Percentiles rank a stretch among this genome's conserved stretches.
phyloP scores from a whole-genome alignment of 2,113 vertebrate genomes.

The Thunnus maccoyii region DNA sequence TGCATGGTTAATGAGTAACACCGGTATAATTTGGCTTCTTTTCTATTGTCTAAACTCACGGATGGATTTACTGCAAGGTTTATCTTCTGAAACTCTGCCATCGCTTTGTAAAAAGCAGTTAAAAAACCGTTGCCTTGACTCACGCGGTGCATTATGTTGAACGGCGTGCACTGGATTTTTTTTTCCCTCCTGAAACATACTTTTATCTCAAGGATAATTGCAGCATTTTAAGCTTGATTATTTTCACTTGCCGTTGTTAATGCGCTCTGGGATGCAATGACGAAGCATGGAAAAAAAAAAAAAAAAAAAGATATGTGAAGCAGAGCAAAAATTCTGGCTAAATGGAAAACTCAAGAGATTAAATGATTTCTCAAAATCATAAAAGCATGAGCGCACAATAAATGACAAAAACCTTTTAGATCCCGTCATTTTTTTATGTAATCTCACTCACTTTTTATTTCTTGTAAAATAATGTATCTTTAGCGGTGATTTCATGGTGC shows the following conservation, averaged over 20 bases:
- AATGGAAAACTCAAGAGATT: no score
- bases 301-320: no score
- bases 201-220: neutral
- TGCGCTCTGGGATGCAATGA: neutral
- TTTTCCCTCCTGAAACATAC: neutral
- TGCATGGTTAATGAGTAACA: constrained; percentile 33
- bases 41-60: neutral
- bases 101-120: constrained; percentile 16
- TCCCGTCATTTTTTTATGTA: neutral
- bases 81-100: neutral
- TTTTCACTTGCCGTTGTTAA: neutral
- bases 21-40: neutral
- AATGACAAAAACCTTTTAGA: neutral
- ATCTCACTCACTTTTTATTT: neutral
- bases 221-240: neutral
- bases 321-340: no score
- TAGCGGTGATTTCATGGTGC: neutral
- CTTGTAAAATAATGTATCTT: neutral
- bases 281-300: neutral
- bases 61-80: neutral
- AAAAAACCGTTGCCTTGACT: neutral
- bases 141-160: neutral
- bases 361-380: neutral
- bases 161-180: neutral
- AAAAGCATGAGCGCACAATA: neutral